phyloP scores from a whole-genome alignment of 2,888 invertebrate genomes.

The Drosophila acutilabella region DNA sequence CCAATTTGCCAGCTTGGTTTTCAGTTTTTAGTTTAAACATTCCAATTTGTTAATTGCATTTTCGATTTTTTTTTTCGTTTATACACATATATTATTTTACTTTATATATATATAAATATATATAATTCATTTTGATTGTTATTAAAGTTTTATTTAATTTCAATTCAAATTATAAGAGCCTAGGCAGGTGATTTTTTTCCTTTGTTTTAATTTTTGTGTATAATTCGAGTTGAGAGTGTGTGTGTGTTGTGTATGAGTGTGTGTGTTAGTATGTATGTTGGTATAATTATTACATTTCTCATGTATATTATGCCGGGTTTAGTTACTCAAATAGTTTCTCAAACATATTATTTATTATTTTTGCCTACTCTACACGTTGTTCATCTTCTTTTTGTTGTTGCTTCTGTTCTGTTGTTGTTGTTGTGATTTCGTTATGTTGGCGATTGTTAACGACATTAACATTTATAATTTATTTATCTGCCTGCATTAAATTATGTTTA shows the following conservation, averaged over 20 bases:
- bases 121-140: constrained; percentile 68
- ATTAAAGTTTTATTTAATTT: constrained; percentile 60
- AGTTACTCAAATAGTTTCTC: constrained; percentile 67
- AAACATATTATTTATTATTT: constrained; percentile 60
- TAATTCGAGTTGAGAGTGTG: constrained; percentile 62
- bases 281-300: constrained; percentile 69
- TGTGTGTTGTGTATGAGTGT: constrained; percentile 29
- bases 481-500: constrained; percentile 35
- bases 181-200: constrained; percentile 48
- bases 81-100: constrained; percentile 46
- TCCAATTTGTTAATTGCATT: constrained; percentile 58
- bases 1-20: constrained; percentile 63
- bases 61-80: constrained; percentile 46
- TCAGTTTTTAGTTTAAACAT: constrained; percentile 62
- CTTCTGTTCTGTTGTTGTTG: constrained; percentile 35
- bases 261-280: constrained; percentile 46
- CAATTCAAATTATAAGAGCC: constrained; percentile 71
- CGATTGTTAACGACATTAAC: constrained; percentile 57
- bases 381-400: constrained; percentile 34
- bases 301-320: constrained; percentile 65
- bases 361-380: constrained; percentile 58
- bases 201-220: constrained; percentile 67
- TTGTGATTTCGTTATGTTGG: constrained; percentile 38
- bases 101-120: constrained; percentile 51
- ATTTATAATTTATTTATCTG: constrained; percentile 59